Evolutionary conservation across 1,140 invertebrate genomes (phyloP), one percentile per base, ranked within the genome.

Genomic region (Drosophila bifasciata): DNA sequence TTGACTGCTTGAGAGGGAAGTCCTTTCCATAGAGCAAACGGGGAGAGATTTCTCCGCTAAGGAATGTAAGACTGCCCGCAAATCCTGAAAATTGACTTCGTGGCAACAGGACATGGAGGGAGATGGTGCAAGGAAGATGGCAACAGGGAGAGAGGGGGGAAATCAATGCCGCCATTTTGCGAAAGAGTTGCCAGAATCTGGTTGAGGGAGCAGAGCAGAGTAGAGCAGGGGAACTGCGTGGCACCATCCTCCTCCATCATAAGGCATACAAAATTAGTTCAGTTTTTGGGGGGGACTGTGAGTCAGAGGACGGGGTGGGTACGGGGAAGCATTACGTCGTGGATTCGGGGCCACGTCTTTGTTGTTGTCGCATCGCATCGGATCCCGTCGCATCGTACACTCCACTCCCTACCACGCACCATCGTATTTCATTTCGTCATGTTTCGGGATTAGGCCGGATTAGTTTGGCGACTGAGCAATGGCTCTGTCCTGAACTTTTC

Each of bases 401-500:
- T 9, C n/a, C 32, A 36, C 23, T 25, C 32, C 32, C 32, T 36
- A 36, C 83, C 78, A 83, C 84, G 77, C 81, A 83, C 79, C 81
- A 77, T 90, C 89, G 89, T 91, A 91, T 91, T 91, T 91, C 89
- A 91, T 91, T 91, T 91, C 89, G 89, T 91, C 89, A 91, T 91
- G 89, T 91, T 90, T 79, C 79, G 79, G 89, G 89, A 91, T 91
- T 91, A 91, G 77, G 75, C 52, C 66, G 86, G 89, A 91, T 91
- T 91, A 91, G 85, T 81, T 79, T 60, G 59, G 60, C 78, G 83
- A 85, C 81, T 85, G 81, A 85, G 83, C 83, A 83, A 88, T 89
- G 84, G 83, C 78, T 88, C 83, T 86, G 78, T 70, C 55, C 74
- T 76, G 74, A 76, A 76, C 74, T 76, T 76, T 76, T 69, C 57